Base-by-base conservation (phyloP, 2,888 invertebrate genomes). In the Epirrhoe tristata region DNA sequence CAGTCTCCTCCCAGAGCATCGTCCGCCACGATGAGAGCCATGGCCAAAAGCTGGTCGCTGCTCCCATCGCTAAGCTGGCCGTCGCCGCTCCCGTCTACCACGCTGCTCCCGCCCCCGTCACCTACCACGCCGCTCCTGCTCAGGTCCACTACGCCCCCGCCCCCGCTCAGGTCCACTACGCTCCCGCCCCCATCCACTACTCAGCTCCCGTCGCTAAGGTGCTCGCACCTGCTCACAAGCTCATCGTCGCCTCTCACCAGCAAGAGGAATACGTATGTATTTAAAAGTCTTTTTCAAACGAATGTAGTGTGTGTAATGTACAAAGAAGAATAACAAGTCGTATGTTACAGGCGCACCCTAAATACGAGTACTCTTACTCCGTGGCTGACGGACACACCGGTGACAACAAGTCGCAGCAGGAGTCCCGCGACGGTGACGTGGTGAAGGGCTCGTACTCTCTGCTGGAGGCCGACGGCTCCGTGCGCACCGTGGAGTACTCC, bases 321-420 rank as follows among this genome's bases (percentile, higher is more conserved):
- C 34, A 34, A 32, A 43, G 17, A 10, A 43, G 17, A 50, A 4
- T 58, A 12, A 58, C 43, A 16, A 8, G 1, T 51, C 16, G 0
- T 17, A 32, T 36, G 1, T 4, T 2, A 5, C 75, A 91, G 89
- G 83, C 92, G 1, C 81, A 91, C 82, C 93, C 93, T 69, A 88
- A 88, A 77, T 93, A 93, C 82, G 90, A 94, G 77, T 94, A 88
- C 89, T 88, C 86, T 63, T 94, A 95, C 88, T 93, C 93, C 34
- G 94, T 95, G 1, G 89, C 93, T 71, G 94, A 94, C 80, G 85
- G 90, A 31, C 93, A 94, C 84, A 94, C 94, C 81, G 94, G 94
- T 54, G 94, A 95, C 87, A 89, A 93, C 84, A 94, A 94, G 85
- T 88, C 89, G 68, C 94, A 94, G 82, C 91, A 93, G 71, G 94